Conservation (phyloP, 2,113 vertebrate species). For the Jaculus jaculus region DNA sequence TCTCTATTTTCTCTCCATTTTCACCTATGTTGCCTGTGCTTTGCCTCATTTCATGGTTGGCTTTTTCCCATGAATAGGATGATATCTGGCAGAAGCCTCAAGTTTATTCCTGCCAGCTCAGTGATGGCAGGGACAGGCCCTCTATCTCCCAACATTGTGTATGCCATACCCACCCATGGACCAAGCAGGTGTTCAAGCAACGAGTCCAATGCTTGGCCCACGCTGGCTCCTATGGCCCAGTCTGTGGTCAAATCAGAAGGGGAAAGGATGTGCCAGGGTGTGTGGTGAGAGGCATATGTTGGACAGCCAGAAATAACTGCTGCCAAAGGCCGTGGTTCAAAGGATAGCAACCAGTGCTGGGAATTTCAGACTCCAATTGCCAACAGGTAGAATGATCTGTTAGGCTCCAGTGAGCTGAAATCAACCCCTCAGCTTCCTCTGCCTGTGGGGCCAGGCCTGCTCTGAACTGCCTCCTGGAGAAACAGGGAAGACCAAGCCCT, state of each 20-base stretch:
- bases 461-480: not conserved
- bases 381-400: not conserved
- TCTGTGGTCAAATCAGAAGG: not conserved
- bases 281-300: not conserved
- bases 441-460: not conserved
- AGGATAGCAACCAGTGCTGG: not conserved
- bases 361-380: not conserved
- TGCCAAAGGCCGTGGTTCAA: constrained; percentile 12
- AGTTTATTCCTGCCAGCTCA: not conserved
- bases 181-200: not conserved
- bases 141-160: too few species aligned
- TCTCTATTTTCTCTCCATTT: not conserved
- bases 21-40: not conserved
- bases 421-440: not conserved
- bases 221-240: not conserved
- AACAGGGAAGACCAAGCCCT: not conserved
- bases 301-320: not conserved
- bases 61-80: not conserved
- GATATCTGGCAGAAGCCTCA: not conserved
- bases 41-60: not conserved
- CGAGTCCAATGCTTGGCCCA: not conserved
- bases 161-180: not conserved
- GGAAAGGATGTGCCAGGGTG: not conserved
- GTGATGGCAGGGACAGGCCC: not conserved
- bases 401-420: not conserved